Conservation (phyloP, 2,797 vertebrate genomes). For the Sebastes glaucus region DNA sequence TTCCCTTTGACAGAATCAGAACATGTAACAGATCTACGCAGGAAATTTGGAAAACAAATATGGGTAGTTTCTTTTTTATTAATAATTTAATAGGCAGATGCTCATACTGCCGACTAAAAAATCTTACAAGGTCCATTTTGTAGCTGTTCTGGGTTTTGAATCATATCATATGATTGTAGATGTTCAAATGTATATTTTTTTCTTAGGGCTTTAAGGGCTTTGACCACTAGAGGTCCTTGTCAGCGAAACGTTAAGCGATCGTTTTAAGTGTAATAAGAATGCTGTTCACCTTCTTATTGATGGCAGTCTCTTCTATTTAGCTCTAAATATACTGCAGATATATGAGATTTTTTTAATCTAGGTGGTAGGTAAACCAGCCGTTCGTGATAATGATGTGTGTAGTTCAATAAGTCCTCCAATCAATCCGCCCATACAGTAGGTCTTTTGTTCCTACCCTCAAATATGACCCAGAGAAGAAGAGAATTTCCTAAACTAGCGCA, state of each 20-base stretch:
- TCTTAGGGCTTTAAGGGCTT: background rate
- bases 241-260: background rate
- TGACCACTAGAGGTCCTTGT: background rate
- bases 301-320: background rate
- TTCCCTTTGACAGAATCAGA: background rate
- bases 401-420: background rate
- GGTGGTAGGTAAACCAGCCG: background rate
- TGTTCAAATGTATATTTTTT: background rate
- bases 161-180: background rate
- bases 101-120: background rate
- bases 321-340: background rate
- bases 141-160: background rate
- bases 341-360: background rate
- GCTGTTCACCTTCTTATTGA: background rate
- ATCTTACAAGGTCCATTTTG: background rate
- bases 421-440: background rate
- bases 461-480: too few relatives aligned
- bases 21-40: too few relatives aligned
- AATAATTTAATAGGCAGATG: background rate
- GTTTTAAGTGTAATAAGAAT: background rate
- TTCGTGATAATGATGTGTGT: background rate
- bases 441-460: background rate
- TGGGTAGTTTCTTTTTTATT: background rate
- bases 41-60: background rate
- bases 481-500: too few relatives aligned